These are phyloP conservation scores for Reticulitermes speratus DNA, from an alignment of 1,140 invertebrate genomes.

Conservation along the genomic window DNA sequence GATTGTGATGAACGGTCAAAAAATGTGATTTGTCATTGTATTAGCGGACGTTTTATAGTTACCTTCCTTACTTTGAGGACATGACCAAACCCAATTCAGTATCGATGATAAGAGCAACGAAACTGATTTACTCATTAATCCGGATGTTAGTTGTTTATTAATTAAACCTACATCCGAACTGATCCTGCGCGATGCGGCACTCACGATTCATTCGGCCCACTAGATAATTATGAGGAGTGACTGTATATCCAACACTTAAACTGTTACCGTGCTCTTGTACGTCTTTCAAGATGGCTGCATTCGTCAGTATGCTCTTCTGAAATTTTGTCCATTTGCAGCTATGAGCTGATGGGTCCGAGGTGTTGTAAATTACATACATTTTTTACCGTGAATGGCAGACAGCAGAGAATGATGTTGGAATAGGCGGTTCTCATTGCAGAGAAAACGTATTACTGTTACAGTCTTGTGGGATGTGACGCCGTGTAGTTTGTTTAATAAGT, in stretches of 20 bases:
- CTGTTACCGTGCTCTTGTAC: neutral
- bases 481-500: too few species aligned
- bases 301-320: too few species aligned
- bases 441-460: too few species aligned
- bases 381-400: too few species aligned
- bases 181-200: neutral
- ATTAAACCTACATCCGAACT: neutral
- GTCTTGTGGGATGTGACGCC: too few species aligned
- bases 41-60: neutral
- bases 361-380: too few species aligned
- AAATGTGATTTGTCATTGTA: neutral
- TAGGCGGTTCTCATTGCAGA: too few species aligned
- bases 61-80: neutral
- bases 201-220: neutral
- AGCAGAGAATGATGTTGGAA: too few species aligned
- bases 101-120: neutral
- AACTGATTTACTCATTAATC: neutral
- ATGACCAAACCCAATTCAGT: slow-evolving; percentile 4
- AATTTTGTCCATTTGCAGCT: too few species aligned
- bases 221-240: neutral
- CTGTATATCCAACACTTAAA: neutral
- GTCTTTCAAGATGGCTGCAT: neutral
- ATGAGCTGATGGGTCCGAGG: too few species aligned
- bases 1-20: neutral
- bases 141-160: neutral